Evolutionary conservation across 2,797 vertebrate species (phyloP), one percentile per base, ranked within the genome.

Genomic region (Taenioides sp.): DNA sequence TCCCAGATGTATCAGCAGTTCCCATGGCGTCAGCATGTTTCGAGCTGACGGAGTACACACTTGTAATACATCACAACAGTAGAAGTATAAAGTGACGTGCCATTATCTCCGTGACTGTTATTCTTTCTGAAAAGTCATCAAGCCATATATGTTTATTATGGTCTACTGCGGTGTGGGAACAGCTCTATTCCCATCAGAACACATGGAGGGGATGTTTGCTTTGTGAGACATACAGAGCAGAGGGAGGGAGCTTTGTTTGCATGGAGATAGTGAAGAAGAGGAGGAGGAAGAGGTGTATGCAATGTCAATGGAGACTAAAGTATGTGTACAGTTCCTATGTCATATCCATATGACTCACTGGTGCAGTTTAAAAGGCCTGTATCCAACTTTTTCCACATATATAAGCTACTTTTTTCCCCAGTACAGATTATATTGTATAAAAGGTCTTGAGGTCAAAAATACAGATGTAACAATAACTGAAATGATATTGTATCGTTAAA

Each of bases 1-100:
- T 82, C 73, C 78, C 75, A 77, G 80, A 80, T 77, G 80, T 85
- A 85, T 87, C 87, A 85, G 86, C 73, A 89, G 84, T 72, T 80
- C 76, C 85, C 77, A 74, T 60, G 60, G 64, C 37, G 73, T 91
- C 91, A 89, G 88, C 90, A 84, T 62, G 11, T 62, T 90, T 80
- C 74, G 83, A 79, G 76, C 80, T 74, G 80, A 82, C 70, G 81
- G 71, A 82, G 76, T 85, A 87, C 79, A 70, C 65, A n/a, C 75
- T 55, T 78, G 16, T 76, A 73, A 71, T 80, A 70, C 79, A 80
- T 28, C 63, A 84, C 69, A 73, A 63, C 47, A 3, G 16, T 43
- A 23, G 18, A 7, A 64, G n/a, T 49, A 65, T 78, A 37, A 58
- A 22, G 34, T 4, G 47, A 62, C 65, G 76, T 73, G 68, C 31